These are phyloP conservation scores for Thalassoma bifasciatum DNA, from an alignment of 2,113 vertebrate species.

Conservation along the genomic window DNA sequence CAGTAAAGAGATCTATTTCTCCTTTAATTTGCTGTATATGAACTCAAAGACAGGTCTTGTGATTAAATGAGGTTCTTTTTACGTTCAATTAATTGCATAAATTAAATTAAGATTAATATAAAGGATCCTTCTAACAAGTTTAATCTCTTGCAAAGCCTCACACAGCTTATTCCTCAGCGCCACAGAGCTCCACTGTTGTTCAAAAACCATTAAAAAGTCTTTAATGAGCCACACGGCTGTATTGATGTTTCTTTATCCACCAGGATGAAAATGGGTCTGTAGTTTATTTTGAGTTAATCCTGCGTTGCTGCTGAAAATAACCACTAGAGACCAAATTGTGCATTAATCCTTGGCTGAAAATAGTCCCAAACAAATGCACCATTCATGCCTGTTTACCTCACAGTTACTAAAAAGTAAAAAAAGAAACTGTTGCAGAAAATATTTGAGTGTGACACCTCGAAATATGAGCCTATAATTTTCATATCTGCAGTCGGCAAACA, in stretches of 20 bases:
- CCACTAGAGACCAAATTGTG: not conserved
- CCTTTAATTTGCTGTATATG: too few species aligned
- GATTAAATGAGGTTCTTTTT: not conserved
- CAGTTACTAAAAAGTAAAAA: not conserved
- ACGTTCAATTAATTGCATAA: not conserved
- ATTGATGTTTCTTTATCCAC: conserved; percentile 1
- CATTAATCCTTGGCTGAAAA: not conserved
- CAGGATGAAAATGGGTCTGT: not conserved
- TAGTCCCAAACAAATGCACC: not conserved
- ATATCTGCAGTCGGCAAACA: too few species aligned
- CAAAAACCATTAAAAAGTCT: not conserved
- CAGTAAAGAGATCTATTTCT: too few species aligned
- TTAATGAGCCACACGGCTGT: not conserved
- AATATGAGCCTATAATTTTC: too few species aligned
- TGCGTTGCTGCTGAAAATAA: conserved; percentile 4
- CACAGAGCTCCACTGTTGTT: not conserved
- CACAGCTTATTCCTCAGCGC: conserved; percentile 2
- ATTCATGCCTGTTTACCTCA: not conserved
- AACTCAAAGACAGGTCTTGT: not conserved
- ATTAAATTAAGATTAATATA: not conserved
- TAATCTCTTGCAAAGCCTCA: not conserved
- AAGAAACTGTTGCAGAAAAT: not conserved
- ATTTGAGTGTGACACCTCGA: too few species aligned
- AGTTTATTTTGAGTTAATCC: conserved; percentile 6
- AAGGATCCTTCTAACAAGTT: not conserved